phyloP scores from a whole-genome alignment of 2,888 invertebrate genomes.

The Ophioninae sp. region DNA sequence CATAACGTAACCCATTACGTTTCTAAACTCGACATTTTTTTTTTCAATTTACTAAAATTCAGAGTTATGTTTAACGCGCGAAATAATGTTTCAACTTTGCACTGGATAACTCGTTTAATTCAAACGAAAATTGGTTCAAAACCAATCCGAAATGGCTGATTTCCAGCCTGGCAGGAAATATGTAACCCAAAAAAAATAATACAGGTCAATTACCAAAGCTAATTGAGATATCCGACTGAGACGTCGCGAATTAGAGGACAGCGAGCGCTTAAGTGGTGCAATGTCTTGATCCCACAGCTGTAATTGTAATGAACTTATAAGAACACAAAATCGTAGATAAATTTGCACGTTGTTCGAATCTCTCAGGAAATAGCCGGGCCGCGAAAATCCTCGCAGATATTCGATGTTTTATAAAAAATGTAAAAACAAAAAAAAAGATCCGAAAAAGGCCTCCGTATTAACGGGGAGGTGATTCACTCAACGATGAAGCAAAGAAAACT shows the following conservation, averaged over 20 bases:
- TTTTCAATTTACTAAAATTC: not conserved
- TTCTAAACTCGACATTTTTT: not conserved
- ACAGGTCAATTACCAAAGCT: slow-evolving; percentile 87
- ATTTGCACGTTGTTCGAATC: slow-evolving; percentile 9
- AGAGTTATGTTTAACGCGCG: not conserved
- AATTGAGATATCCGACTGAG: slow-evolving; percentile 92
- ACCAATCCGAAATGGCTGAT: not conserved
- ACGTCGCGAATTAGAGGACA: slow-evolving; percentile 89
- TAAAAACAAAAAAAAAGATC: not conserved
- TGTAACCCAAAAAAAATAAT: slow-evolving; percentile 36
- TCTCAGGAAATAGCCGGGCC: too few species aligned
- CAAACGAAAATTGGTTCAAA: too few species aligned
- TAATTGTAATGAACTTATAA: slow-evolving; percentile 70
- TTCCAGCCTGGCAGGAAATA: not conserved
- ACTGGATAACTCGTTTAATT: not conserved
- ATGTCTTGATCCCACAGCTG: slow-evolving; percentile 95
- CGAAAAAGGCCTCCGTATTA: slow-evolving; percentile 19
- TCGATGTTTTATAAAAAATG: not conserved
- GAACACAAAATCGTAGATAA: slow-evolving; percentile 61
- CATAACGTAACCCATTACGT: too few species aligned
- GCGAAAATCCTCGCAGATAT: not conserved
- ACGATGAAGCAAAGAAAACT: slow-evolving; percentile 41
- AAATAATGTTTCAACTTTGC: not conserved
- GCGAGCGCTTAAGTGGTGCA: slow-evolving; percentile 90
- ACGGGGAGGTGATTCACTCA: slow-evolving; percentile 44